A percentile compares a stretch with the other conserved stretches of the same genome.
These are phyloP conservation scores for Cygnus atratus DNA, from an alignment of 2,113 vertebrate genomes.

Conservation along the genomic window DNA sequence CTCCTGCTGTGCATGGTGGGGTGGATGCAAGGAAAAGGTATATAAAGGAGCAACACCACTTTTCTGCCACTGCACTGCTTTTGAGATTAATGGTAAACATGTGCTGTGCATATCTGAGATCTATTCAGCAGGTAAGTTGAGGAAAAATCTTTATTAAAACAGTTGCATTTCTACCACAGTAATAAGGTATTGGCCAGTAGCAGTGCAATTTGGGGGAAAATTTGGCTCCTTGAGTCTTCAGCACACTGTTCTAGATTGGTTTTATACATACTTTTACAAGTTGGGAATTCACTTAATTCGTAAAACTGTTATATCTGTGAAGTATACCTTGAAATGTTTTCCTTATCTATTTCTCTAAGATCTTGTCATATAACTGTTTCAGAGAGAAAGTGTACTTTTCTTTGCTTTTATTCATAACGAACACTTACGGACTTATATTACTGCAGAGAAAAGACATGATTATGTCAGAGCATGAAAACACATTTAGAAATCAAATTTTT, in stretches of 20 bases:
- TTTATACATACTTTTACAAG: not conserved
- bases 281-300: not conserved
- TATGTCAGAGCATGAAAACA: not conserved
- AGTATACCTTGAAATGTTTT: not conserved
- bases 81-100: not conserved
- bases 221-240: not conserved
- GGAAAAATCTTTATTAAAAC: not conserved
- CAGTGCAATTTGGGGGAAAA: not conserved
- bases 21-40: not conserved
- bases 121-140: not conserved
- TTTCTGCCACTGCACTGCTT: not conserved
- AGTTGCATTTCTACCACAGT: not conserved
- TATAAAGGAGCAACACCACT: not conserved
- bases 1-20: rapidly evolving
- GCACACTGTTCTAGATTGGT: not conserved
- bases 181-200: not conserved
- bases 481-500: not conserved
- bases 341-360: not conserved
- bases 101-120: not conserved
- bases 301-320: not conserved
- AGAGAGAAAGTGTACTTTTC: not conserved
- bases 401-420: not conserved
- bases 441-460: not conserved
- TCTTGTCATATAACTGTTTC: not conserved
- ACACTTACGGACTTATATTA: not conserved